Percentiles rank a stretch among this genome's conserved stretches.
Conservation (phyloP, 1,140 invertebrate species). For the Eulimnadia texana region DNA sequence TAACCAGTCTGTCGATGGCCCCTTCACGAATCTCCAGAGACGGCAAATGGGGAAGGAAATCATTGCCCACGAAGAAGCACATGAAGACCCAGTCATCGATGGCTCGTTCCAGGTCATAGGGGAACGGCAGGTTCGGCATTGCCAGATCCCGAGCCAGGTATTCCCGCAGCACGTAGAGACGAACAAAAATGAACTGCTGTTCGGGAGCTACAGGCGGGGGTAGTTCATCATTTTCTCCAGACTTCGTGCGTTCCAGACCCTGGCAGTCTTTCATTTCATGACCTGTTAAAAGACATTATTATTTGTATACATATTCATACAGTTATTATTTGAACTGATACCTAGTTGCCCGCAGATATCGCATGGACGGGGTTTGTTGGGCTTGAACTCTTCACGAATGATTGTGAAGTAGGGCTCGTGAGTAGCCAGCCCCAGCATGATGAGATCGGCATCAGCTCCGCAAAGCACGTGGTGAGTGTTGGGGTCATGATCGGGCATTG, state of each 20-base stretch:
- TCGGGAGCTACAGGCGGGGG: slow-evolving; percentile 45
- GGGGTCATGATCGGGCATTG: slow-evolving; percentile 89
- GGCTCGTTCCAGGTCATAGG: slow-evolving; percentile 74
- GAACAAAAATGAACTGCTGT: slow-evolving; percentile 73
- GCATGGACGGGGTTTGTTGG: slow-evolving; percentile 89
- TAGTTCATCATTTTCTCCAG: slow-evolving; percentile 35
- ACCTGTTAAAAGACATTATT: no score
- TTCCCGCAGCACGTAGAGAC: slow-evolving; percentile 83
- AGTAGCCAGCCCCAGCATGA: slow-evolving; percentile 94
- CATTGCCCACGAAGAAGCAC: slow-evolving; percentile 99
- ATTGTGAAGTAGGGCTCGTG: slow-evolving; percentile 98
- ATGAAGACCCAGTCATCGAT: slow-evolving; percentile 99
- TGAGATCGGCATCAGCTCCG: slow-evolving; percentile 97
- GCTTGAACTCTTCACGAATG: slow-evolving; percentile 95
- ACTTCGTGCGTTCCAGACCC: slow-evolving; percentile 41
- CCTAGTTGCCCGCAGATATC: slow-evolving; percentile 91
- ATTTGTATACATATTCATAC: no score
- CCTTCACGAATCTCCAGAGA: slow-evolving; percentile 96
- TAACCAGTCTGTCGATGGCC: slow-evolving; percentile 88
- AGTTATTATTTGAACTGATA: no score
- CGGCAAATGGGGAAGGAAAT: slow-evolving; percentile 96
- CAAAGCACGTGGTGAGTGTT: slow-evolving; percentile 96
- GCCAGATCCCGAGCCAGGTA: slow-evolving; percentile 81
- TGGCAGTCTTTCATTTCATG: slow-evolving; percentile 94
- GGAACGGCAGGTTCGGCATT: slow-evolving; percentile 88